These are phyloP conservation scores for Pemphigus obesinymphae DNA, from an alignment of 1,140 invertebrate genomes.

Conservation along the genomic window DNA sequence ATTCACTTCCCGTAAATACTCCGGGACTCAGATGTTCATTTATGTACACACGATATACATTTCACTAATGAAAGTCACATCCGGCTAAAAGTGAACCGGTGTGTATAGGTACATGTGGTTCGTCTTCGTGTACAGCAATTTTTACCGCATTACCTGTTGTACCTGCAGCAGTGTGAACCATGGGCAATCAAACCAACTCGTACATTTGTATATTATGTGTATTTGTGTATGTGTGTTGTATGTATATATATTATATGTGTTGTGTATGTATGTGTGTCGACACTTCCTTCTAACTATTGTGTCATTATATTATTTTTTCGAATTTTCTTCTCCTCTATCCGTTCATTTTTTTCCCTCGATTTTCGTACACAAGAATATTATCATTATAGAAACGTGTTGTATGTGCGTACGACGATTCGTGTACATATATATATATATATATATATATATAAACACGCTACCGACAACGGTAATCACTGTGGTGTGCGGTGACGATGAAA, in stretches of 20 bases:
- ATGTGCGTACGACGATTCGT: background rate
- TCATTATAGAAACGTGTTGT: background rate
- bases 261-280: background rate
- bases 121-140: conserved; percentile 10
- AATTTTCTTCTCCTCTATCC: conserved; percentile 1
- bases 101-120: background rate
- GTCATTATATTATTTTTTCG: conserved; percentile 28
- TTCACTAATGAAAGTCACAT: conserved; percentile 39
- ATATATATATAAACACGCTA: background rate
- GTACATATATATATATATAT: background rate
- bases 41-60: conserved; percentile 12
- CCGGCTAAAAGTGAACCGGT: background rate
- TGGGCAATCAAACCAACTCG: conserved; percentile 1
- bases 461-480: background rate
- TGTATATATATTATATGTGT: background rate
- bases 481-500: background rate
- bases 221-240: background rate
- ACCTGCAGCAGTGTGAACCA: conserved; percentile 6
- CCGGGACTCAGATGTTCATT: background rate
- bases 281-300: conserved; percentile 10
- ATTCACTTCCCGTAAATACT: conserved; percentile 32
- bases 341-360: background rate
- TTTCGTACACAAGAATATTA: conserved; percentile 14
- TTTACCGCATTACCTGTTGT: conserved; percentile 36
- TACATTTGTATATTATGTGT: background rate